Percentiles rank a stretch among this genome's conserved stretches.
Conservation (phyloP, 2,113 vertebrate species). For the Amblyornis subalaris region DNA sequence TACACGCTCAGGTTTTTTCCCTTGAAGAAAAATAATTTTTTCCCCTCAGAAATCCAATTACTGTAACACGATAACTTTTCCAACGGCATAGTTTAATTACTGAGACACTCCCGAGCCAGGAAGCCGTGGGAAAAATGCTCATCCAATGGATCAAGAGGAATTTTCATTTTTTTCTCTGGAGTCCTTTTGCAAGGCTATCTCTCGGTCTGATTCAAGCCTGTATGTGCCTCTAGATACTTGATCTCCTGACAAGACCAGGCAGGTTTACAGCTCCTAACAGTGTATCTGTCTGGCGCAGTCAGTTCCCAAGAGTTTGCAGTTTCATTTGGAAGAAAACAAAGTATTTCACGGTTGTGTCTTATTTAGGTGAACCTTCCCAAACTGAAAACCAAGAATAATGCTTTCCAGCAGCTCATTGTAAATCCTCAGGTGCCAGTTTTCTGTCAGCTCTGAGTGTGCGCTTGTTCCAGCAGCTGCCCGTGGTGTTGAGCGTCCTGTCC, state of each 20-base stretch:
- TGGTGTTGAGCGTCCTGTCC: background rate
- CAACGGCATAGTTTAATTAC: background rate
- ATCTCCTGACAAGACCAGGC: background rate
- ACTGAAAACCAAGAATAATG: background rate
- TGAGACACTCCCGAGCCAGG: background rate
- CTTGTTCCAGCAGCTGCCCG: background rate
- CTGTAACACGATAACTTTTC: background rate
- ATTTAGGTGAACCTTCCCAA: background rate
- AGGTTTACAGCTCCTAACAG: background rate
- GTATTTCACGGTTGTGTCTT: background rate
- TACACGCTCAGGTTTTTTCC: background rate
- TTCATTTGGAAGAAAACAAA: background rate
- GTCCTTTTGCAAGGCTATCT: background rate
- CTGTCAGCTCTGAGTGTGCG: background rate
- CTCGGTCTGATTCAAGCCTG: background rate
- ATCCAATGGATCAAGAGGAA: background rate
- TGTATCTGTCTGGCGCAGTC: background rate
- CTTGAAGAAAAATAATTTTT: background rate
- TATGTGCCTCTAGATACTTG: background rate
- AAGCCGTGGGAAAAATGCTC: background rate
- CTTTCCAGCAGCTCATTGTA: background rate
- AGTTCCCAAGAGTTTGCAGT: background rate
- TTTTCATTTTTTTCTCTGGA: background rate
- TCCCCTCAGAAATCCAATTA: background rate
- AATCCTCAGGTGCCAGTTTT: background rate